Evolutionary conservation across 2,888 invertebrate species (phyloP).

Genomic region (Brenthis hecate): DNA sequence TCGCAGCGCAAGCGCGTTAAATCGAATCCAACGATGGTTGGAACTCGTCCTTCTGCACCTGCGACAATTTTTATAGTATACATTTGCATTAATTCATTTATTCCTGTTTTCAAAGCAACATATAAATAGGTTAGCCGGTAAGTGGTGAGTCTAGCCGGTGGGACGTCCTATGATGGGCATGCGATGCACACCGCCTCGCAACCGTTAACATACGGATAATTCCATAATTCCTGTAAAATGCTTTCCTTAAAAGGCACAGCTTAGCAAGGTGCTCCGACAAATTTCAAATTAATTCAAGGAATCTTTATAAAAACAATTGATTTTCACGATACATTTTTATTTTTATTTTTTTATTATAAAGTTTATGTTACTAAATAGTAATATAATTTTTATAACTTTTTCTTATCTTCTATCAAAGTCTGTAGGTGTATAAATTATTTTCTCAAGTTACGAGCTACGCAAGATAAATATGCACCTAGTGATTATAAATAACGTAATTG

Average conservation of each 20-base stretch:
- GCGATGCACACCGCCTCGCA: conserved; percentile 31
- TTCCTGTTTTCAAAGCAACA: conserved; percentile 75
- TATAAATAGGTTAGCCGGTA: conserved; percentile 82
- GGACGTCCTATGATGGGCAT: conserved; percentile 36
- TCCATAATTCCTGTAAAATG: conserved; percentile 31
- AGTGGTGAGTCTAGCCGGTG: conserved; percentile 71
- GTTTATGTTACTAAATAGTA: too few species aligned
- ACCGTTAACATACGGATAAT: conserved; percentile 35
- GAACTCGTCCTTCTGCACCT: conserved; percentile 79
- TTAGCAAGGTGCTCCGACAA: conserved; percentile 35
- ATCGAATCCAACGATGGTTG: conserved; percentile 76
- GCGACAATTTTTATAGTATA: conserved; percentile 83
- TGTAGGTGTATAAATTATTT: conserved; percentile 10
- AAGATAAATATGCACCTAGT: conserved; percentile 21
- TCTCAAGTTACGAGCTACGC: conserved; percentile 11
- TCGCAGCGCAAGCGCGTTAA: conserved; percentile 76
- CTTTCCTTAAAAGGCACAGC: conserved; percentile 32
- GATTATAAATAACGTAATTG: conserved; percentile 37
- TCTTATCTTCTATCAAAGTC: too few species aligned
- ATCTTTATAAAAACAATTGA: conserved; percentile 7
- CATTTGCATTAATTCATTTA: conserved; percentile 82
- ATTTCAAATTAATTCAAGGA: conserved; percentile 21
- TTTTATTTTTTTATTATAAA: background rate
- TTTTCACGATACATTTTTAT: background rate
- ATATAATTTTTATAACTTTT: too few species aligned